Evolutionary conservation across 2,113 vertebrate species (phyloP), one percentile per base, ranked within the genome.

Genomic region (Gallinago undulata): DNA sequence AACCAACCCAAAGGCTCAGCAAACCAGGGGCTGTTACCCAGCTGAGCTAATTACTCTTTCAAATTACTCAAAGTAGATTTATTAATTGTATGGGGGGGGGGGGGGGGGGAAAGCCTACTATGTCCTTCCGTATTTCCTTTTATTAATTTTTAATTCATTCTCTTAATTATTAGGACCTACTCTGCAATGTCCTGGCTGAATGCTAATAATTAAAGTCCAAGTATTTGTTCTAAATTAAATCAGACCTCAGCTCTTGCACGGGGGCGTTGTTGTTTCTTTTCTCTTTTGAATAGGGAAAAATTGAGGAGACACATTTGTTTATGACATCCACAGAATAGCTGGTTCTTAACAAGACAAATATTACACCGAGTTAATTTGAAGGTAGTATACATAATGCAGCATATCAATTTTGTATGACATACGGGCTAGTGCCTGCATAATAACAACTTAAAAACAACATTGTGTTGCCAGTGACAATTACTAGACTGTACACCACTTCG

Each of bases 291-390:
- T 9, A 14, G 45, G 39, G 70, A 70, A 73, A 76, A 76, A 88
- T 68, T 33, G 55, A 80, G 72, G 48, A 63, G 79, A 35, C 27
- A 6, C 23, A 39, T 86, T 94, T 93, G 59, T 74, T 94, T 18
- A 83, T 53, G 76, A 75, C 80, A 63, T 14, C 66, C 31, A 72
- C 31, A 70, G 84, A 94, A 21, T 19, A 72, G 74, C 80, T 90
- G 74, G 80, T 73, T 83, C 83, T 73, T 63, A 67, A 60, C 77
- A 85, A 96, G 93, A 85, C 41, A 96, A 96, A 93, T 81, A 92
- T 63, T 67, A 74, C 9, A 45, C 66, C n/a, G 9, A 83, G 92
- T 96, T 92, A 94, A 93, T 97, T 79, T 89, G 94, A 78, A 79
- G 77, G 86, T 51, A 68, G 80, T 55, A 57, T 64, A 66, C 81